Conservation (phyloP, 1,140 invertebrate genomes). For the Nomia melanderi region DNA sequence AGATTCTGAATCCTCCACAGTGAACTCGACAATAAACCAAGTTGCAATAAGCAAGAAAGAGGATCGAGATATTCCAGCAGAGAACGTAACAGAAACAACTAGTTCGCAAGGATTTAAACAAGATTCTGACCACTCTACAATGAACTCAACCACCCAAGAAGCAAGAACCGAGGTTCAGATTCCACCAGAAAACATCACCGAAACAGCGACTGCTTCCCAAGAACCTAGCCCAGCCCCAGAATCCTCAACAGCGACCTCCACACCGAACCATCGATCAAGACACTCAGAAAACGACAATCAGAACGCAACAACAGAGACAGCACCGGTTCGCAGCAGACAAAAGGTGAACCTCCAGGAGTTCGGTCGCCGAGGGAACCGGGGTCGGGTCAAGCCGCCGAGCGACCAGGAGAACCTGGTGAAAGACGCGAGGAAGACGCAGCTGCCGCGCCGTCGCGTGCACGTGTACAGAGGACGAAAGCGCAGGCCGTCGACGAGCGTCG, state of each 20-base stretch:
- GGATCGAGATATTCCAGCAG: not conserved
- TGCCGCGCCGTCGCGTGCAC: constrained; percentile 25
- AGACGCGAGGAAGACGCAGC: not conserved
- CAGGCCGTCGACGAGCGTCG: not conserved
- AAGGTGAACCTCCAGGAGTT: constrained; percentile 5
- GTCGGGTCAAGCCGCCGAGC: not conserved
- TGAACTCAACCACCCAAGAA: too few species aligned
- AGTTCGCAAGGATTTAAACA: too few species aligned
- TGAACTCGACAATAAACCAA: not conserved
- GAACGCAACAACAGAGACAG: not conserved
- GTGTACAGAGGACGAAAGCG: constrained; percentile 4
- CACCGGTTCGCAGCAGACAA: not conserved
- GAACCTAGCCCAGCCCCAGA: too few species aligned
- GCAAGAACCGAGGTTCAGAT: too few species aligned
- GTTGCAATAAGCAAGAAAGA: too few species aligned
- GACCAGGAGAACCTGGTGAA: not conserved
- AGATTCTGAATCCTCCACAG: not conserved
- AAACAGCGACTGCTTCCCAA: too few species aligned
- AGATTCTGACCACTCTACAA: too few species aligned
- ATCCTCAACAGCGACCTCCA: too few species aligned
- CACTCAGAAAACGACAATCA: too few species aligned
- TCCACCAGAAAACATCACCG: not conserved
- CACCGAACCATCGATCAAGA: too few species aligned
- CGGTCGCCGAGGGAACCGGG: not conserved
- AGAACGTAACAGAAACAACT: not conserved